Base-by-base conservation (phyloP, 2,888 invertebrate species). In the Gastracanthus pulcherrimus region DNA sequence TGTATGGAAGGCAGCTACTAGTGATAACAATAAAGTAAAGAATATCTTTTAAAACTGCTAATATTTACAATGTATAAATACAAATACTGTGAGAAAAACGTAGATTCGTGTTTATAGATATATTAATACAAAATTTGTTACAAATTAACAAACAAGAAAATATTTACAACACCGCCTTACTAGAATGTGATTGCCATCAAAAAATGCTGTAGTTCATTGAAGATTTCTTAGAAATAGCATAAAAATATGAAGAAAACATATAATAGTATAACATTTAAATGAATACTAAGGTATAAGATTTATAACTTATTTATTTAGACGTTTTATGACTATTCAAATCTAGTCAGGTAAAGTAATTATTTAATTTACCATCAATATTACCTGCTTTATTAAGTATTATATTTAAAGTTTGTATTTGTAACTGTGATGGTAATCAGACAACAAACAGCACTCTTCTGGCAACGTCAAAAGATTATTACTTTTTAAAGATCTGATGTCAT, bases 1-100 rank as follows among this genome's bases (percentile, higher is more conserved):
- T 1, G 86, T 90, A 16, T 89, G 89, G 87, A 87, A 87, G 83
- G 86, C 87, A 5, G 89, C 88, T 11, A 88, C 87, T 1, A 86
- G 83, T 67, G 88, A 89, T 58, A 86, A 88, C 19, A 85, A 87
- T 45, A 88, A 87, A 79, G 86, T 88, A 31, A 89, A 89, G 79
- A 87, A 87, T 78, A 87, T 85, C 3, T 36, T n/a, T 71, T 4
- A 66, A 66, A 13, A 13, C 29, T 13, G 29, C n/a, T 60, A 60
- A 5, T n/a, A 31, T 60, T 34, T 31, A 60, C 7, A 60, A 31
- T n/a, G n/a, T 16, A 29, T n/a, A 1, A 34, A 16, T 34, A 31
- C 31, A 0, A 19, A 51, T 51, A n/a, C n/a, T 51, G n/a, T 19
- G 19, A 51, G 16, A 51, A 7, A 2, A 0, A n/a, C n/a, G 19